Evolutionary conservation across 2,888 invertebrate species (phyloP).

Genomic region (Epicampocera succincta): DNA sequence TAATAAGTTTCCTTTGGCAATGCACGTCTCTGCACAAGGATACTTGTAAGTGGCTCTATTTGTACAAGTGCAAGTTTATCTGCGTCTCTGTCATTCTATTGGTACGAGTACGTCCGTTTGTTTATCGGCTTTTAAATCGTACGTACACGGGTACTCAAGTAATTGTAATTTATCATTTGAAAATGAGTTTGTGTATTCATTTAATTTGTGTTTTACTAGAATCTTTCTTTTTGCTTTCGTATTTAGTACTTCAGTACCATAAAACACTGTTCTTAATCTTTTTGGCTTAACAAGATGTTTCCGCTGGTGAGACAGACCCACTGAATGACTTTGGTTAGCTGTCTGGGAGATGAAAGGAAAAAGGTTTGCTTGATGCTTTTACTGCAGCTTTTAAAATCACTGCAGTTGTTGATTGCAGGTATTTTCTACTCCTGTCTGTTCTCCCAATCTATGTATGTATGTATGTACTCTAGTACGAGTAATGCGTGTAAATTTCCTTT

Average conservation of each 20-base stretch:
- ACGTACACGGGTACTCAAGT: not conserved
- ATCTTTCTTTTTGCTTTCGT: not conserved
- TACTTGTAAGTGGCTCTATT: conserved; percentile 56
- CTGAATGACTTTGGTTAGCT: conserved; percentile 27
- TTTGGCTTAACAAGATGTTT: conserved; percentile 58
- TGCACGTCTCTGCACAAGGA: conserved; percentile 39
- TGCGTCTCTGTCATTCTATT: conserved; percentile 7
- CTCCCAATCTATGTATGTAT: conserved; percentile 16
- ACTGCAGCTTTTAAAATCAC: conserved; percentile 65
- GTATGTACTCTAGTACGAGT: too few species aligned
- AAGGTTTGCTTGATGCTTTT: conserved; percentile 49
- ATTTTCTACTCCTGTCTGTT: conserved; percentile 55
- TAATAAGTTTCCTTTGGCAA: conserved; percentile 22
- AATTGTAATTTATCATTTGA: conserved; percentile 59
- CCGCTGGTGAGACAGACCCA: conserved; percentile 44
- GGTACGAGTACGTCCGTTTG: conserved; percentile 1
- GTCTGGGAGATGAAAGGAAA: conserved; percentile 29
- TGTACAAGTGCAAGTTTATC: conserved; percentile 1
- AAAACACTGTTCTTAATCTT: conserved; percentile 56
- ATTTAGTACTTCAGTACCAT: conserved; percentile 5
- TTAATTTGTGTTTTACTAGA: conserved; percentile 17
- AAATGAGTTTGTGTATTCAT: conserved; percentile 56
- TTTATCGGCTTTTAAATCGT: not conserved
- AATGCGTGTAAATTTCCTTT: conserved; percentile 45
- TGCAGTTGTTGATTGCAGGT: conserved; percentile 68